These are phyloP conservation scores for Epinotia ramella DNA, from an alignment of 2,888 invertebrate species.

Conservation along the genomic window DNA sequence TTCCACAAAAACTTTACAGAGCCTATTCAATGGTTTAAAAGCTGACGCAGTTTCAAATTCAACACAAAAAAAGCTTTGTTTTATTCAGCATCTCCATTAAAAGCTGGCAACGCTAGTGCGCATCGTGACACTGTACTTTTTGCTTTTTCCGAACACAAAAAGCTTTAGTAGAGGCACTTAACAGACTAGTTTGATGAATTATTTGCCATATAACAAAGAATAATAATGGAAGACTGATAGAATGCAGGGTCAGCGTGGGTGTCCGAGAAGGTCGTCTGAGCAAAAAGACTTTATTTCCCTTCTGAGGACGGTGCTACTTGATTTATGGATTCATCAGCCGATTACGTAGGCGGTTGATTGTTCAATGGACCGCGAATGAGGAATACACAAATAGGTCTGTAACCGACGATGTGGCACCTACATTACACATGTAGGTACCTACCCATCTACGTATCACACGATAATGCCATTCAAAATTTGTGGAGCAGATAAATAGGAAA, in stretches of 20 bases:
- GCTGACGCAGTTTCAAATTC: slow-evolving; percentile 11
- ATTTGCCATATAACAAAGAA: slow-evolving; percentile 12
- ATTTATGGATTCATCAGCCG: slow-evolving; percentile 36
- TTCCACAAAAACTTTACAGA: not conserved
- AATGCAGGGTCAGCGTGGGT: slow-evolving; percentile 37
- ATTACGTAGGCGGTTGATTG: slow-evolving; percentile 43
- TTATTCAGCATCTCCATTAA: slow-evolving; percentile 21
- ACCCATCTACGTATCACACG: not conserved
- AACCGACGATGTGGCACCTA: not conserved
- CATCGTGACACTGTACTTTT: slow-evolving; percentile 39
- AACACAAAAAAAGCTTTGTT: slow-evolving; percentile 16
- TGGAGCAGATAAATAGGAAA: not conserved
- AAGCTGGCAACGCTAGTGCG: slow-evolving; percentile 26
- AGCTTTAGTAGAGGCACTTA: slow-evolving; percentile 33
- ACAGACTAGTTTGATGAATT: slow-evolving; percentile 30
- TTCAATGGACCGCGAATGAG: slow-evolving; percentile 35
- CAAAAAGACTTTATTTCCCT: slow-evolving; percentile 38
- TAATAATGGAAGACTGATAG: slow-evolving; percentile 36
- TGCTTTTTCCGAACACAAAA: slow-evolving; percentile 25
- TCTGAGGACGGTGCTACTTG: slow-evolving; percentile 32
- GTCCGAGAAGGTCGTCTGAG: slow-evolving; percentile 32
- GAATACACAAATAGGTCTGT: slow-evolving; percentile 28
- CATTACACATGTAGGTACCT: not conserved
- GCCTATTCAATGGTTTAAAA: not conserved
- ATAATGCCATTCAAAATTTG: slow-evolving; percentile 23